These are phyloP conservation scores for Alectura lathami DNA, from an alignment of 2,113 vertebrate species.

Conservation along the genomic window DNA sequence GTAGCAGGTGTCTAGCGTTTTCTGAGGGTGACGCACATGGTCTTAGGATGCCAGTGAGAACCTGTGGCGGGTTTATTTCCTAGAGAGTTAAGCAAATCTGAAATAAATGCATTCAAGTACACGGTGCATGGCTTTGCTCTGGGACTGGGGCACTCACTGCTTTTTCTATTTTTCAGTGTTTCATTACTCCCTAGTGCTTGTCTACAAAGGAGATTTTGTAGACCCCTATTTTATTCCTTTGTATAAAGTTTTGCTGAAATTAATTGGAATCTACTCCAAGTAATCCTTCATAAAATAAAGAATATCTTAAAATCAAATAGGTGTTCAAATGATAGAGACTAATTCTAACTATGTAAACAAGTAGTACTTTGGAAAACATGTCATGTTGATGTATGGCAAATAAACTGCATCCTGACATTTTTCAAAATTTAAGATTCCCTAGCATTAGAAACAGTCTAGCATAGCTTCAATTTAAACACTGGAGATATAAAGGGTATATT, in stretches of 20 bases:
- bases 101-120: rapidly evolving
- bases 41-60: neutral
- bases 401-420: neutral
- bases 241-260: neutral
- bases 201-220: neutral
- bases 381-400: neutral
- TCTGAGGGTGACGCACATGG: neutral
- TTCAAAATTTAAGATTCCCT: neutral
- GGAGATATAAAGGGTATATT: neutral
- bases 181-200: neutral
- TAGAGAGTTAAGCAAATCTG: neutral
- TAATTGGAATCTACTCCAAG: neutral
- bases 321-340: neutral
- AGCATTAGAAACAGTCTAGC: neutral
- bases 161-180: neutral
- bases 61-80: neutral
- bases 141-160: neutral
- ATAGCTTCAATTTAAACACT: neutral
- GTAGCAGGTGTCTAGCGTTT: neutral
- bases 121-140: neutral
- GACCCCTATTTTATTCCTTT: neutral
- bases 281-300: neutral
- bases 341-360: neutral
- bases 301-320: neutral
- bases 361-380: neutral